Evolutionary conservation across 2,797 vertebrate genomes (phyloP), one percentile per base, ranked within the genome.

Genomic region (Phoxinus dragarum): DNA sequence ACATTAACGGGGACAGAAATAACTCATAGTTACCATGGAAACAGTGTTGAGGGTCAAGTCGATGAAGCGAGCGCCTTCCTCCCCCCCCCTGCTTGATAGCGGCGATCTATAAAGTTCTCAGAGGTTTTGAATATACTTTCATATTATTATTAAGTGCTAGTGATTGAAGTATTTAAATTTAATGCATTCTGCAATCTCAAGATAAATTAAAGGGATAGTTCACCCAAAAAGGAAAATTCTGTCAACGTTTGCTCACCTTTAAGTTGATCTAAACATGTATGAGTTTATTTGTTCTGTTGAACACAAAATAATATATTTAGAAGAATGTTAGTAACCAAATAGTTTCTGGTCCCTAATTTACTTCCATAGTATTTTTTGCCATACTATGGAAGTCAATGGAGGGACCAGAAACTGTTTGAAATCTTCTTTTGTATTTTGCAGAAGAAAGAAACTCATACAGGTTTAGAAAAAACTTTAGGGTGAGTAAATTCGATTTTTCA

Each of bases 1-100:
- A 34, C 17, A 71, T 84, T 76, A 77, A 77, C 73, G 5, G 6
- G 7, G 44, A 64, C 52, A 56, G 69, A 86, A 88, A 88, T 86
- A 88, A 52, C 73, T 34, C 67, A 4, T 14, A 19, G 87, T 88
- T 85, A n/a, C 86, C 82, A 82, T 79, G 23, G 81, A 83, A 40
- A 88, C 69, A 21, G 23, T 4, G 36, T 8, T 44, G 19, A 23
- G 75, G 72, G 44, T 67, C 81, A 66, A 27, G 44, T 52, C 6
- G 2, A 42, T 59, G 54, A 74, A 34, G 40, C 11, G 2, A 10
- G 19, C 21, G 27, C 12, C 42, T 47, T 74, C 47, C 34, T 1
- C 10, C 17, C 56, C 47, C 34, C 4, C 10, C 17, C 56, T 7
- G 34, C 11, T 75, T 66, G 3, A 59, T 27, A 1, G 6, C 38